Conservation (phyloP, 2,797 vertebrate genomes). For the Pangasius mekongensis region DNA sequence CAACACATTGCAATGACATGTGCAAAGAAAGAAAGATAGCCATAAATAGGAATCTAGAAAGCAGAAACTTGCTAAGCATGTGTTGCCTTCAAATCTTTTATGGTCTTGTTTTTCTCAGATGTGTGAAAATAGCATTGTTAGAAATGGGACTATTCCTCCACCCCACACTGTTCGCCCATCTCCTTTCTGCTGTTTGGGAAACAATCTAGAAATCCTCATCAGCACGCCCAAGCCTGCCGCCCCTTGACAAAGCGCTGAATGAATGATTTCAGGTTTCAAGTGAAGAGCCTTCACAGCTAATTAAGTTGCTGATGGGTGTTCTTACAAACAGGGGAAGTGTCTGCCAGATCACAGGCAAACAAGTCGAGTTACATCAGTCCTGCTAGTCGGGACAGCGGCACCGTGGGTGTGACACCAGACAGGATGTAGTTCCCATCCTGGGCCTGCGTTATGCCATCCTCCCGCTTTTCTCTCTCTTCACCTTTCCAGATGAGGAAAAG, state of each 20-base stretch:
- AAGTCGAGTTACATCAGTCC: slow-evolving; percentile 60
- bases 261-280: slow-evolving; percentile 81
- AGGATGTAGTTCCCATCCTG: slow-evolving; percentile 23
- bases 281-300: slow-evolving; percentile 80
- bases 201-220: slow-evolving; percentile 73
- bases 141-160: slow-evolving; percentile 28
- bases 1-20: slow-evolving; percentile 24
- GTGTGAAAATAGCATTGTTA: slow-evolving; percentile 4
- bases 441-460: slow-evolving; percentile 2
- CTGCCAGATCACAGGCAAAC: slow-evolving; percentile 59
- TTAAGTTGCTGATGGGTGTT: slow-evolving; percentile 77
- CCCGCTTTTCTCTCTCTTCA: slow-evolving; percentile 30
- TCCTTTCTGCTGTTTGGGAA: slow-evolving; percentile 70
- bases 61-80: background rate
- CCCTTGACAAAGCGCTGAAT: slow-evolving; percentile 75
- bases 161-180: slow-evolving; percentile 48
- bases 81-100: background rate
- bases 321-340: slow-evolving; percentile 59
- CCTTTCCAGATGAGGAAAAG: slow-evolving; percentile 38
- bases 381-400: slow-evolving; percentile 66
- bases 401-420: slow-evolving; percentile 53
- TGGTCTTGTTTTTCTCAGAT: background rate
- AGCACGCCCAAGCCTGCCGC: slow-evolving; percentile 67
- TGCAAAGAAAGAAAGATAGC: background rate
- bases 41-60: background rate